These are phyloP conservation scores for Limnodromus scolopaceus DNA, from an alignment of 2,797 vertebrate species.

Conservation along the genomic window DNA sequence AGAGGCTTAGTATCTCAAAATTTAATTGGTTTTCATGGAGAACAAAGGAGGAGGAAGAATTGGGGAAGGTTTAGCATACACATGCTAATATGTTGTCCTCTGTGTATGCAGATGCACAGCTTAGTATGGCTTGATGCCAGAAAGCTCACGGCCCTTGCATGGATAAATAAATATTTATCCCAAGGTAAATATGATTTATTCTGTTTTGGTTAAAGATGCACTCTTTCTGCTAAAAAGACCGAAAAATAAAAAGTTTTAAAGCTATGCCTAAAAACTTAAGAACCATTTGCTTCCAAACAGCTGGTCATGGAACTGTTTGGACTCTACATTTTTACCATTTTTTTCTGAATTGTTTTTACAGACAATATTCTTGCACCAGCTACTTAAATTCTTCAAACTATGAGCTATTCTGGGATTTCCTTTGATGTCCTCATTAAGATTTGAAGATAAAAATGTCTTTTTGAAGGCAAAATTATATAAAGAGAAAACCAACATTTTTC, in stretches of 20 bases:
- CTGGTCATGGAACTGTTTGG: not conserved
- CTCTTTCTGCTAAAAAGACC: not conserved
- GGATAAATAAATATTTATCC: slow-evolving; percentile 70
- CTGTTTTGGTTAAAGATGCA: not conserved
- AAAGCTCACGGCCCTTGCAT: not conserved
- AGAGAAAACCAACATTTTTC: not conserved
- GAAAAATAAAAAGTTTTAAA: not conserved
- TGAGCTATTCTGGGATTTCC: not conserved
- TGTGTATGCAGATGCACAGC: slow-evolving; percentile 11
- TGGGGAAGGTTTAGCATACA: not conserved
- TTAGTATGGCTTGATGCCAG: slow-evolving; percentile 18
- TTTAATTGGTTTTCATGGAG: slow-evolving; percentile 37
- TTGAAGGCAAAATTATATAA: not conserved
- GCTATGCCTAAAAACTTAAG: not conserved
- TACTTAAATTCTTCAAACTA: not conserved
- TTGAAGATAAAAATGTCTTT: not conserved
- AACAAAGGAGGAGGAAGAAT: not conserved
- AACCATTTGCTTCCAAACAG: not conserved
- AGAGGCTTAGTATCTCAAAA: slow-evolving; percentile 28
- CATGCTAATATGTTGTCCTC: slow-evolving; percentile 23
- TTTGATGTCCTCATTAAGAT: slow-evolving; percentile 20
- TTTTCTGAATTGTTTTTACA: not conserved
- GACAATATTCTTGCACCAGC: not conserved
- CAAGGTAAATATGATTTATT: slow-evolving; percentile 34
- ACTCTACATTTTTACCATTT: not conserved